Evolutionary conservation across 2,113 vertebrate species (phyloP).

Genomic region (Silurus asotus): DNA sequence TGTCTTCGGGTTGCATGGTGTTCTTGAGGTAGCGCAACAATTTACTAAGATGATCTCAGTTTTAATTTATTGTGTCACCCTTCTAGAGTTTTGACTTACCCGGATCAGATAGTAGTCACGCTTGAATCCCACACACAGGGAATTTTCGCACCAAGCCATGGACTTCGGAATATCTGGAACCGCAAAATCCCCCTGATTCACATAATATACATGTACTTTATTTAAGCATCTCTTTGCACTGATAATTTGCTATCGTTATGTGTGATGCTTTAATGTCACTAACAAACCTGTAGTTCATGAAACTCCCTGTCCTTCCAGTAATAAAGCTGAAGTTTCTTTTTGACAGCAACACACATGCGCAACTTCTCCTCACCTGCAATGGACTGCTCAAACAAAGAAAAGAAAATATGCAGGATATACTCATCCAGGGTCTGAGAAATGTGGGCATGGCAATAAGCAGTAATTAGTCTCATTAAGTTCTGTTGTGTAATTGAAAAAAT

Average conservation of each 20-base stretch:
- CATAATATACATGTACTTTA: conserved; percentile 7
- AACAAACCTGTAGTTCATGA: conserved; percentile 86
- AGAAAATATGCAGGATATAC: conserved; percentile 26
- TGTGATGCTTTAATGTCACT: too few relatives aligned
- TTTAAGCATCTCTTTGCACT: background rate
- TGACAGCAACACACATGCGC: conserved; percentile 94
- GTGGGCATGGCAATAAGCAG: background rate
- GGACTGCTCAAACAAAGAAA: conserved; percentile 73
- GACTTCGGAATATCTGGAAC: conserved; percentile 96
- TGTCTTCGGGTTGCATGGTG: too few relatives aligned
- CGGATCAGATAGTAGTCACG: conserved; percentile 96
- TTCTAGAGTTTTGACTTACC: conserved; percentile 68
- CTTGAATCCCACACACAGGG: conserved; percentile 97
- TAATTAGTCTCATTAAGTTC: background rate
- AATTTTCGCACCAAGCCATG: conserved; percentile 98
- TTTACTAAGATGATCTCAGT: background rate
- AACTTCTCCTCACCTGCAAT: conserved; percentile 83
- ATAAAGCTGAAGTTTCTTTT: conserved; percentile 93
- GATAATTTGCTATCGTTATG: background rate
- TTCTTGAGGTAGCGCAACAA: background rate
- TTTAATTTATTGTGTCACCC: background rate
- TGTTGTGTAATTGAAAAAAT: background rate
- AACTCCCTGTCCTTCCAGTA: conserved; percentile 98
- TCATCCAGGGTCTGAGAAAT: background rate
- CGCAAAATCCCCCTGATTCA: conserved; percentile 84